Percentiles rank a stretch among this genome's conserved stretches.
Evolutionary conservation across 2,113 vertebrate genomes (phyloP).

Genomic region (Chamaea fasciata): DNA sequence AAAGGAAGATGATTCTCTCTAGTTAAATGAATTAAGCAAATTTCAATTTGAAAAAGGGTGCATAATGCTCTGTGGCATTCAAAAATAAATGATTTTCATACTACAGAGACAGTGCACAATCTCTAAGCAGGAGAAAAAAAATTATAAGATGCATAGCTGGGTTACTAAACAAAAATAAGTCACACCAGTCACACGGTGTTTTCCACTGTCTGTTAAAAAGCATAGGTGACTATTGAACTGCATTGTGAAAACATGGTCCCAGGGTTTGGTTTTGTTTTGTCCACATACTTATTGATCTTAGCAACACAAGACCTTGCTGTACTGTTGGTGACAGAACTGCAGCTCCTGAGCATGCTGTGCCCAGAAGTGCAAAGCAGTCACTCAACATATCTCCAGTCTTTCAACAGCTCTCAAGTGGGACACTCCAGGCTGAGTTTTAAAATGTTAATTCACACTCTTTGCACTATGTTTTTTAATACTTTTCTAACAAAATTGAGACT

Average conservation of each 20-base stretch:
- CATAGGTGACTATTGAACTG: neutral
- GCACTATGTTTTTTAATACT: neutral
- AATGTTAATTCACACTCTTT: neutral
- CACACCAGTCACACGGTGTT: neutral
- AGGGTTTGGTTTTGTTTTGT: neutral
- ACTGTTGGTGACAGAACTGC: neutral
- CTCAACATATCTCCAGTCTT: neutral
- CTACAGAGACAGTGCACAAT: neutral
- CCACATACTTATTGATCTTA: neutral
- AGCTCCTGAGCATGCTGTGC: neutral
- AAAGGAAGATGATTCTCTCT: neutral
- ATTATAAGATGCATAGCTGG: neutral
- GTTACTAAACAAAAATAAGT: neutral
- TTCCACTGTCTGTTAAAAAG: neutral
- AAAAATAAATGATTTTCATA: neutral
- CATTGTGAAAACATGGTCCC: neutral
- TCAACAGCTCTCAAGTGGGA: neutral
- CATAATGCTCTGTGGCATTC: neutral
- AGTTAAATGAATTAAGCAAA: neutral
- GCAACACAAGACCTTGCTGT: neutral
- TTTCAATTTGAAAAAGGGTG: neutral
- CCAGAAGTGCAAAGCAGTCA: neutral
- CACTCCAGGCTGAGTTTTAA: neutral
- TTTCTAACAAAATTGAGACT: neutral
- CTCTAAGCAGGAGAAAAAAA: neutral